Evolutionary conservation across 53 echinoderm and acorn worm species (phyloP), one percentile per base, ranked within the genome.

Genomic region (Arbacia lixula): DNA sequence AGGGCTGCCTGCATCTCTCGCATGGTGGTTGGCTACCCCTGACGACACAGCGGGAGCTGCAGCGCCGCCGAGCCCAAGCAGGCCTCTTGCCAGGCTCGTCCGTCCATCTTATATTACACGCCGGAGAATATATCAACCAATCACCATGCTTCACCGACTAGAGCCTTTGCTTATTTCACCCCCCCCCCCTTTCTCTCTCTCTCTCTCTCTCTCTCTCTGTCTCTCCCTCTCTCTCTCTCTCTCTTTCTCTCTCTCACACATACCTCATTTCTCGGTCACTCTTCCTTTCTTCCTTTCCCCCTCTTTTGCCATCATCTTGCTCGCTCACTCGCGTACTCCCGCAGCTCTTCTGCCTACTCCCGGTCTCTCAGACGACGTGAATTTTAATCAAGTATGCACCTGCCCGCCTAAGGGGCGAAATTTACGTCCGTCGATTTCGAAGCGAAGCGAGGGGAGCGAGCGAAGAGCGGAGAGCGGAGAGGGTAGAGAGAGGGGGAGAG

Each of bases 321-420:
- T n/a, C n/a, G n/a, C n/a, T n/a, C n/a, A n/a, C n/a, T n/a, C n/a
- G n/a, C n/a, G n/a, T n/a, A n/a, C n/a, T 46, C 46, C 8, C 46
- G 8, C n/a, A n/a, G n/a, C 57, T 42, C 36, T 19, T 74, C 33
- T 39, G 11, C 26, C 19, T 77, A 34, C 54, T 54, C 26, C 39
- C 26, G 57, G 38, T 77, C 82, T 52, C 33, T 81, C 60, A 32
- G 52, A 31, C 82, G 64, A 26, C 65, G 82, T 81, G 82, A 40
- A 81, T 81, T 81, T 81, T 81, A 81, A 81, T 81, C 82, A 81
- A 81, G 82, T 81, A 46, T 49, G 82, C 82, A 81, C 82, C 82
- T 81, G 82, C 82, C 32, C 43, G 62, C 82, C 82, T 81, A 16
- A 40, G 78, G 82, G 82, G 82, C 46, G 63, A 81, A 81, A 63